Conservation (phyloP, 2,113 vertebrate genomes). For the Blennius ocellaris region DNA sequence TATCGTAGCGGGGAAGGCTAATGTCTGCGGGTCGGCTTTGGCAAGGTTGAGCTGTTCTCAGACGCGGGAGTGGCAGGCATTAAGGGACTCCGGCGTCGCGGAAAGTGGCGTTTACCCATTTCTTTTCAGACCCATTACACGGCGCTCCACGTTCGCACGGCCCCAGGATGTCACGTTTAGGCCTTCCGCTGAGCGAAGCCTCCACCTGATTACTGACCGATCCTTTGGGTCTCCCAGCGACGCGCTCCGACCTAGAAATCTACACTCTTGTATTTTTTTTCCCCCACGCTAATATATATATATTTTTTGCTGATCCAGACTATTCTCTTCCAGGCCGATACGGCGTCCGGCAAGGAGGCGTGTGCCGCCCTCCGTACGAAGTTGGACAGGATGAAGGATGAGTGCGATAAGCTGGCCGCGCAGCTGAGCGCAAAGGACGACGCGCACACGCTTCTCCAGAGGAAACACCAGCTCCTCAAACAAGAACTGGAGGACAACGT, state of each 20-base stretch:
- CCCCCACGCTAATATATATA: too few species aligned
- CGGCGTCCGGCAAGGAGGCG: conserved; percentile 85
- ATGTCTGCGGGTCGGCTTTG: conserved; percentile 8
- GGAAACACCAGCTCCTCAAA: conserved; percentile 87
- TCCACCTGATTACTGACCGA: background rate
- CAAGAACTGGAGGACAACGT: conserved; percentile 92
- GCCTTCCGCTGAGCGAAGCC: background rate
- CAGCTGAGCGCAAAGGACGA: conserved; percentile 85
- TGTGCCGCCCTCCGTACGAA: conserved; percentile 85
- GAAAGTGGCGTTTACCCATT: background rate
- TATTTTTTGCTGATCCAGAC: background rate
- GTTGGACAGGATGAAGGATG: conserved; percentile 90
- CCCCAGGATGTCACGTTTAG: background rate
- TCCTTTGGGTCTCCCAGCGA: too few species aligned
- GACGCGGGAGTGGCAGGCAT: background rate
- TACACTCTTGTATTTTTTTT: too few species aligned
- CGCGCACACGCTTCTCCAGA: conserved; percentile 83
- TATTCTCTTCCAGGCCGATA: conserved; percentile 82
- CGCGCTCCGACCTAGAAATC: too few species aligned
- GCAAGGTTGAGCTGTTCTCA: background rate
- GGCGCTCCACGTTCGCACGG: background rate
- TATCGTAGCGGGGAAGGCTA: conserved; percentile 4
- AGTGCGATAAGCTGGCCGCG: conserved; percentile 89
- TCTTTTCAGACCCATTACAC: conserved; percentile 21
- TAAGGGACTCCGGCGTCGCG: background rate